Percentiles rank a stretch among this genome's conserved stretches.
Conservation (phyloP, 1,140 invertebrate genomes). For the Manduca sexta region DNA sequence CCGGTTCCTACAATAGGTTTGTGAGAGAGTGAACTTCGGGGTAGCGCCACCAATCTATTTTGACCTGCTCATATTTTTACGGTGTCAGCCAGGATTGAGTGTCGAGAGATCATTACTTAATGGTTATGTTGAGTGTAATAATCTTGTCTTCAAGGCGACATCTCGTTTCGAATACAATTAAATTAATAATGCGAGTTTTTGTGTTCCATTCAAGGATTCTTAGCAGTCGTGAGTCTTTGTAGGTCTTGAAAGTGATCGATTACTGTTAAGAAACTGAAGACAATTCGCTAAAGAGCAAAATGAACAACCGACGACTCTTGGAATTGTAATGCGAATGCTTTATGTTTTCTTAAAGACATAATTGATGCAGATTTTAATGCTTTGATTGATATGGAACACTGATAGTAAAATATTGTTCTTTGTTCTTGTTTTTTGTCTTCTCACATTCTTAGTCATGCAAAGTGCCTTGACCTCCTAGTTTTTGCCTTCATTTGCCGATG, state of each 20-base stretch:
- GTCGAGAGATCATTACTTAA: slow-evolving; percentile 19
- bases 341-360: neutral
- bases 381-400: slow-evolving; percentile 14
- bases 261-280: slow-evolving; percentile 7
- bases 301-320: neutral
- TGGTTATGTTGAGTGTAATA: slow-evolving; percentile 34
- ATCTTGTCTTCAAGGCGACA: slow-evolving; percentile 54
- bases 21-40: slow-evolving; percentile 44
- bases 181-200: slow-evolving; percentile 59
- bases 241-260: slow-evolving; percentile 13
- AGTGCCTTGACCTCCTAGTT: slow-evolving; percentile 53
- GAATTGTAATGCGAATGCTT: neutral
- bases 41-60: slow-evolving; percentile 47
- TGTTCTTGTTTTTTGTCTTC: slow-evolving; percentile 34
- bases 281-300: slow-evolving; percentile 10
- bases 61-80: slow-evolving; percentile 27
- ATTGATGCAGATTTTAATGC: neutral
- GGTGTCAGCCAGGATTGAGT: neutral
- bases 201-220: slow-evolving; percentile 55
- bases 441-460: slow-evolving; percentile 40
- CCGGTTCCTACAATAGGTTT: slow-evolving; percentile 55
- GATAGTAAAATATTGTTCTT: slow-evolving; percentile 27
- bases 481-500: slow-evolving; percentile 50
- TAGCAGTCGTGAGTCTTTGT: slow-evolving; percentile 33
- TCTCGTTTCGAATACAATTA: slow-evolving; percentile 56